A percentile compares a stretch with the other conserved stretches of the same genome.
Evolutionary conservation across 2,113 vertebrate genomes (phyloP).

Genomic region (Alligator sinensis): DNA sequence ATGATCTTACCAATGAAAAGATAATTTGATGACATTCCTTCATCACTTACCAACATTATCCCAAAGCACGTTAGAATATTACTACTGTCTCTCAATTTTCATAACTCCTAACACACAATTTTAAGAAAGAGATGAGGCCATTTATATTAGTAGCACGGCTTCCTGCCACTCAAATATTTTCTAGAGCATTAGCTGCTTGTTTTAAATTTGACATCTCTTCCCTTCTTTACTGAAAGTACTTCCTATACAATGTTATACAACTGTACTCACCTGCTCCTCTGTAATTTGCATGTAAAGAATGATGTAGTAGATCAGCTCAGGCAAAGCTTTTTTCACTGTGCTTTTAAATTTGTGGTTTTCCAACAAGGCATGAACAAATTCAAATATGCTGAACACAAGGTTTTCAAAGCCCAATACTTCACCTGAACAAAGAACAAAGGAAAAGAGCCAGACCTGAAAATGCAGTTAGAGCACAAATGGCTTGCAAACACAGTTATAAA

Average conservation of each 20-base stretch:
- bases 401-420: slow-evolving; percentile 99
- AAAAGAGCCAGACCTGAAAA: background rate
- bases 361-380: slow-evolving; percentile 96
- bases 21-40: no score
- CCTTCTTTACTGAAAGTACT: background rate
- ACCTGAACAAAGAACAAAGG: slow-evolving; percentile 76
- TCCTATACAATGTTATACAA: background rate
- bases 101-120: background rate
- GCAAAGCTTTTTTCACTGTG: slow-evolving; percentile 96
- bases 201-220: background rate
- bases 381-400: slow-evolving; percentile 98
- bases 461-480: background rate
- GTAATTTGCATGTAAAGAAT: slow-evolving; percentile 99
- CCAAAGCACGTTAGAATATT: no score
- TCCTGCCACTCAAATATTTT: background rate
- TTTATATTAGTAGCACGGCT: background rate
- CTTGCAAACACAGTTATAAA: background rate
- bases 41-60: no score
- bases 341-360: slow-evolving; percentile 98
- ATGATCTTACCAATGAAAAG: no score
- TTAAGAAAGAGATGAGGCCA: background rate
- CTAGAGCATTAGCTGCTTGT: background rate
- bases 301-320: slow-evolving; percentile 97
- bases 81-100: no score
- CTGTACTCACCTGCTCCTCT: slow-evolving; percentile 87